These are phyloP conservation scores for Cyrtodaria siliqua DNA, from an alignment of 2,888 invertebrate species.

Conservation along the genomic window DNA sequence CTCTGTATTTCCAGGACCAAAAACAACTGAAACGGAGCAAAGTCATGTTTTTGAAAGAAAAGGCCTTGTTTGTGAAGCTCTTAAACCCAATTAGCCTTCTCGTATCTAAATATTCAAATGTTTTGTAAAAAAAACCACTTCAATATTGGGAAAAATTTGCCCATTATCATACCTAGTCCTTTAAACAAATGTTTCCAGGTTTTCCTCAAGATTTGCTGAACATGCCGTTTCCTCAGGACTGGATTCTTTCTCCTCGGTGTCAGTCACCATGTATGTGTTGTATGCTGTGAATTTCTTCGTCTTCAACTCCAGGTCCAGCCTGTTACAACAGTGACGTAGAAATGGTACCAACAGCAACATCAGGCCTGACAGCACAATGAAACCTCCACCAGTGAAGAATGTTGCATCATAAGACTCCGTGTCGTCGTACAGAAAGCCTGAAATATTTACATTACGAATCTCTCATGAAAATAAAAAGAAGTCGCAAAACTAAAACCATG, in stretches of 20 bases:
- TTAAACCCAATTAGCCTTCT: too few species aligned
- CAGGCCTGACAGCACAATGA: slow-evolving; percentile 92
- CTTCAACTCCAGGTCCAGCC: slow-evolving; percentile 6
- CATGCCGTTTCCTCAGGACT: background rate
- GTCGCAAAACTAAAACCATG: too few species aligned
- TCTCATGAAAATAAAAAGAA: too few species aligned
- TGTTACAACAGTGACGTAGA: slow-evolving; percentile 18
- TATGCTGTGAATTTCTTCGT: slow-evolving; percentile 7
- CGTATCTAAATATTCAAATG: too few species aligned
- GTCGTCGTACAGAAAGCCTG: slow-evolving; percentile 88
- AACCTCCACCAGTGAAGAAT: slow-evolving; percentile 92
- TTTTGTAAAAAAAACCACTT: too few species aligned
- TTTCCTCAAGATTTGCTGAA: slow-evolving; percentile 36
- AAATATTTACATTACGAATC: too few species aligned
- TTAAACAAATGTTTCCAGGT: slow-evolving; percentile 17
- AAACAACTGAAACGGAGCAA: too few species aligned
- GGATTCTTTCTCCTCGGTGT: background rate
- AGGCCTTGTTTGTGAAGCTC: too few species aligned
- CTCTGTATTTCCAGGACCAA: too few species aligned
- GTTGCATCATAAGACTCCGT: slow-evolving; percentile 92
- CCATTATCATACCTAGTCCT: too few species aligned
- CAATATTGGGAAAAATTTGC: too few species aligned
- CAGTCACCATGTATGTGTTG: slow-evolving; percentile 11
- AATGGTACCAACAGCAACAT: slow-evolving; percentile 68
- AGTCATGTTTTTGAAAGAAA: too few species aligned